A percentile compares a stretch with the other conserved stretches of the same genome.
Conservation (phyloP, 2,113 vertebrate genomes). For the Marmota monax region DNA sequence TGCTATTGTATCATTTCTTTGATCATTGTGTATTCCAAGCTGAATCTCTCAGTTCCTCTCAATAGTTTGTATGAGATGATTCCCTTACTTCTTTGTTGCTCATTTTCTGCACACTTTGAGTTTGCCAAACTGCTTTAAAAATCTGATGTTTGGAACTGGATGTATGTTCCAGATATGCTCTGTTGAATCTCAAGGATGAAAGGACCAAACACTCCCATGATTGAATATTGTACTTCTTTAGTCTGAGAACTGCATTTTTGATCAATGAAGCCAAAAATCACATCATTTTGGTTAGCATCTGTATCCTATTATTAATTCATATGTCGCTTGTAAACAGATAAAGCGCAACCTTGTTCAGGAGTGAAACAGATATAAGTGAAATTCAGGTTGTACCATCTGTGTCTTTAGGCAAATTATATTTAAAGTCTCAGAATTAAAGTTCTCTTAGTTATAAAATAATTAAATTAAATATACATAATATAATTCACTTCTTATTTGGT, state of each 20-base stretch:
- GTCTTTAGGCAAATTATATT: constrained; percentile 19
- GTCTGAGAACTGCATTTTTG: background rate
- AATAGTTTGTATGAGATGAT: background rate
- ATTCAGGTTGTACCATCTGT: background rate
- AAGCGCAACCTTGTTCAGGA: background rate
- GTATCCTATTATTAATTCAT: constrained; percentile 5
- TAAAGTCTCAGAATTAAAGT: background rate
- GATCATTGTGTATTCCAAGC: background rate
- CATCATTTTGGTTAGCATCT: constrained; percentile 12
- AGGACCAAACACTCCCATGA: background rate
- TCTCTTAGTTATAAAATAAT: constrained; percentile 35
- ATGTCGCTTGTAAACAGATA: background rate
- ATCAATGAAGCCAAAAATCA: background rate
- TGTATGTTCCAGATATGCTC: background rate
- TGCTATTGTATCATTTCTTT: background rate
- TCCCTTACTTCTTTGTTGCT: background rate
- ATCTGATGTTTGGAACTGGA: background rate
- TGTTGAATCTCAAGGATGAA: background rate
- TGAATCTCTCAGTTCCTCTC: background rate
- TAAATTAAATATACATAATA: background rate
- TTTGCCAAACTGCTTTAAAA: background rate
- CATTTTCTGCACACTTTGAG: background rate
- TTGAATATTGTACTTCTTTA: background rate
- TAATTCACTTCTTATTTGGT: constrained; percentile 19
- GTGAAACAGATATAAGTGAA: background rate